Base-by-base conservation (phyloP, 2,797 vertebrate species). In the Anniella stebbinsi region DNA sequence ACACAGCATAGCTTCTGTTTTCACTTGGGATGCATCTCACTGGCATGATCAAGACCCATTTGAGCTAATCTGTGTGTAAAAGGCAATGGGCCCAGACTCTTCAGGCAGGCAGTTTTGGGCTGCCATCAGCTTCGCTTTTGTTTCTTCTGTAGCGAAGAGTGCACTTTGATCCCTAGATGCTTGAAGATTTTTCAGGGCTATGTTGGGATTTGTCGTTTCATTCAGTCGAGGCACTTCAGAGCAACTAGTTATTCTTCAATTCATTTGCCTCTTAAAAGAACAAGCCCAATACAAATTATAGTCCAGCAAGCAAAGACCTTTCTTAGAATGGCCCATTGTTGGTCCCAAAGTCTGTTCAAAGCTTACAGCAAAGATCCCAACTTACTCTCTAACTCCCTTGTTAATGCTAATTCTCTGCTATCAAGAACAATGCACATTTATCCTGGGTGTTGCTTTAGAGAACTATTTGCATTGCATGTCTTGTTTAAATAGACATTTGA, bases 261-360 rank as follows among this genome's bases (percentile, higher is more conserved):
- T 45, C 21, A 18, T 86, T 72, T 17, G 69, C 54, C 45, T 4
- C 73, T 89, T 80, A 38, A 88, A 83, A 88, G 57, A 83, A 63
- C 36, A 25, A 41, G 45, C 45, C 33, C n/a, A 33, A 13, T 77
- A 23, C 41, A 84, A 77, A 66, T 66, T 28, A 84, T 69, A 66
- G 36, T 84, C 41, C 33, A 77, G 21, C 33, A 69, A 67, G 28
- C 17, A 57, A 69, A 78, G n/a, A 69, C n/a, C 38, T 63, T n/a
- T 86, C 38, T 73, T 82, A 73, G 51, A 86, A 86, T 18, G 21
- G 75, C 9, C 13, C 30, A 41, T 54, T 80, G n/a, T 57, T 54
- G 36, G 18, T 57, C 36, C 17, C 33, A 57, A 13, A 70, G 66
- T 60, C 7, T 48, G 12, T 77, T 84, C 25, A 45, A 45, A 78